Evolutionary conservation across 1,140 invertebrate genomes (phyloP), one percentile per base, ranked within the genome.

Genomic region (Lasioglossum albipes): DNA sequence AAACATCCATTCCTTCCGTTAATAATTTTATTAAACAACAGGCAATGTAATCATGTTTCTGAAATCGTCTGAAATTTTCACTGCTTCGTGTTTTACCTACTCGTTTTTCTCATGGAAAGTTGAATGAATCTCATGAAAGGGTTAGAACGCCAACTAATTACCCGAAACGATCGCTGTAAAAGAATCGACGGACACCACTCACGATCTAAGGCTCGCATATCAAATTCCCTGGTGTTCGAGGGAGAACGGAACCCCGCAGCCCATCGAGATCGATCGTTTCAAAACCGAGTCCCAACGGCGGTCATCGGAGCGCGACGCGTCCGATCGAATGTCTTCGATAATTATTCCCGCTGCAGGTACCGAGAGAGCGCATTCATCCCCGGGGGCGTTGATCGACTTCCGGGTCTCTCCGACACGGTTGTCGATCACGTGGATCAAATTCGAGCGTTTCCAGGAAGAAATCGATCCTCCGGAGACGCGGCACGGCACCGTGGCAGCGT

Each of bases 371-470:
- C 45, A 36, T 59, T 12, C 62, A 41, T 66, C n/a, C 64, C n/a
- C n/a, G 41, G 41, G 22, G 31, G 18, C 42, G 42, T 59, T 22
- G 52, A 36, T 5, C 80, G 68, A 85, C 88, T 89, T 89, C 87
- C 88, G 88, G 85, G 76, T 83, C 78, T 74, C 45, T 68, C 73
- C 27, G 36, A 9, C 20, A 41, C 42, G 62, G 41, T 59, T 79
- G 72, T 70, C 80, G 76, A 87, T 88, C 74, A 71, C 62, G 41
- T 74, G 70, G 77, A 87, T 86, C 73, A 81, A 88, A 88, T 88
- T 84, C 80, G 74, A 83, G 6, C 66, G 71, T 86, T 89, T 88
- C 82, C 86, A 78, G 82, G 84, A 90, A 90, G 85, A 81, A 88
- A 88, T 88, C 85, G 85, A 90, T 90, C 87, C 66, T 42, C 7